Evolutionary conservation across 2,797 vertebrate species (phyloP).

Genomic region (Alfaro cultratus): DNA sequence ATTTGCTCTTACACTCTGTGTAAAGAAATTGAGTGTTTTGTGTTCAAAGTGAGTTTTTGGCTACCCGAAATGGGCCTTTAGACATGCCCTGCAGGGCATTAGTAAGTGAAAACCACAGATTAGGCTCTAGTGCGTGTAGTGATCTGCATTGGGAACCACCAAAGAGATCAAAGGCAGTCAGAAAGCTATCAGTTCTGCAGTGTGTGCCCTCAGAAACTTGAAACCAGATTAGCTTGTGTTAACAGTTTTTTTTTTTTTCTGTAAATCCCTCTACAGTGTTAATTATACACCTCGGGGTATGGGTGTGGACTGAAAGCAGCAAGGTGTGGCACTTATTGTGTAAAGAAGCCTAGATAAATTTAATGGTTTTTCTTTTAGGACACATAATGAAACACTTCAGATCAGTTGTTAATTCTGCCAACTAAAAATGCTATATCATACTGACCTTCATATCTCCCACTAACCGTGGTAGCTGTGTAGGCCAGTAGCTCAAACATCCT

Average conservation of each 20-base stretch:
- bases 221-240: slow-evolving; percentile 18
- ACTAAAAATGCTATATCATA: not conserved
- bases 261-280: not conserved
- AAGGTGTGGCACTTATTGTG: slow-evolving; percentile 63
- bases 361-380: slow-evolving; percentile 12
- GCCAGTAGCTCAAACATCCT: slow-evolving; percentile 24
- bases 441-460: not conserved
- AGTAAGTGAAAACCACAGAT: slow-evolving; percentile 4
- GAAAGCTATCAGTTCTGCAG: not conserved
- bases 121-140: not conserved
- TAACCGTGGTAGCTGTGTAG: not conserved
- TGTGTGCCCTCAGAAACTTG: not conserved
- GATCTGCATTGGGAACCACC: slow-evolving; percentile 5
- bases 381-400: not conserved
- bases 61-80: not conserved
- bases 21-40: not conserved
- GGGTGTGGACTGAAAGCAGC: slow-evolving; percentile 34
- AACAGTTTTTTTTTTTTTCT: not conserved
- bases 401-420: not conserved
- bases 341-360: slow-evolving; percentile 36
- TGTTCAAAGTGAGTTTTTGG: not conserved
- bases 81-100: not conserved
- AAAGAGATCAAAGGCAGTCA: slow-evolving; percentile 9
- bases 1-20: not conserved
- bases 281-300: slow-evolving; percentile 36